These are phyloP conservation scores for Eustalomyia histrio DNA, from an alignment of 2,888 invertebrate species.

Conservation along the genomic window DNA sequence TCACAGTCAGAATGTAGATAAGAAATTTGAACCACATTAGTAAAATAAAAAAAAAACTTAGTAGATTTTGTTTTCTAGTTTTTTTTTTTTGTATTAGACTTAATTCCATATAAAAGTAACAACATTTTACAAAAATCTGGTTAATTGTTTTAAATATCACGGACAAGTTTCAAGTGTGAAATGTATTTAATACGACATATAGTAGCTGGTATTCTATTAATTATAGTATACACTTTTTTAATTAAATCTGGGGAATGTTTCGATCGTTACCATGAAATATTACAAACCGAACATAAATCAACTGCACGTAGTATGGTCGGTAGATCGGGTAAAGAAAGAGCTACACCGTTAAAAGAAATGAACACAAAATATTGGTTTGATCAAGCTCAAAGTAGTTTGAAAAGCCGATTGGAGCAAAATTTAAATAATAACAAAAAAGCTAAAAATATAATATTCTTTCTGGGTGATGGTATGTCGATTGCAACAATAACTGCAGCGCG, in stretches of 20 bases:
- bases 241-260: constrained; percentile 7
- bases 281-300: constrained; percentile 19
- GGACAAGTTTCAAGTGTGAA: not conserved
- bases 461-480: constrained; percentile 86
- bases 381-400: constrained; percentile 68
- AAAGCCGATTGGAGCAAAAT: constrained; percentile 62
- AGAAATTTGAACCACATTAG: not conserved
- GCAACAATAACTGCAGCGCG: constrained; percentile 85
- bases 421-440: constrained; percentile 66
- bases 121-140: not conserved
- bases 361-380: constrained; percentile 68
- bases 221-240: not conserved
- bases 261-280: constrained; percentile 50
- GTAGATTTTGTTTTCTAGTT: no score
- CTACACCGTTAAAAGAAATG: constrained; percentile 65
- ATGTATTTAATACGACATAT: constrained; percentile 5
- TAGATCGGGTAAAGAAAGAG: constrained; percentile 26
- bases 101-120: constrained; percentile 16
- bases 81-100: no score
- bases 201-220: not conserved
- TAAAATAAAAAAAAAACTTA: not conserved
- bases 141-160: constrained; percentile 14
- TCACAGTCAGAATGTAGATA: constrained; percentile 35
- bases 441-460: constrained; percentile 73
- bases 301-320: constrained; percentile 18